phyloP scores from a whole-genome alignment of 2,113 vertebrate species.

The Edolisoma coerulescens region DNA sequence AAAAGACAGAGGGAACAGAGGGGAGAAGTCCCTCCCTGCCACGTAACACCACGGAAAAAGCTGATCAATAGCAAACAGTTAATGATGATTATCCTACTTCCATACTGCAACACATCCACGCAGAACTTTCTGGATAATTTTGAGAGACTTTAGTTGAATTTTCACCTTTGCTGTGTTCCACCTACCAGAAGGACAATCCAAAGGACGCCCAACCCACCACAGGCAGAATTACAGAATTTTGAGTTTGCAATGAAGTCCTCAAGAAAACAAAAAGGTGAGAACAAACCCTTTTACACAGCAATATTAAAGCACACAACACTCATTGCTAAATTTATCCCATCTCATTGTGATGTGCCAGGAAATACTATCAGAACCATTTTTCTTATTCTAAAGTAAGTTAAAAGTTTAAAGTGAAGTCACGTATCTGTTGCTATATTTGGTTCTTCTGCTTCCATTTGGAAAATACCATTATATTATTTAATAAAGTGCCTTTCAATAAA shows the following conservation, averaged over 20 bases:
- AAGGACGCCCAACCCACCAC: accelerated
- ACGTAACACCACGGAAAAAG: accelerated
- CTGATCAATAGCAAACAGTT: not conserved
- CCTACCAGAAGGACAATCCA: not conserved
- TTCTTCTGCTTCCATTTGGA: not conserved
- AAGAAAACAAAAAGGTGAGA: not conserved
- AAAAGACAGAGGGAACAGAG: not conserved
- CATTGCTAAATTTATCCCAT: not conserved
- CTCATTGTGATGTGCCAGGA: not conserved
- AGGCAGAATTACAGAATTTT: not conserved
- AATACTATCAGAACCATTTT: not conserved
- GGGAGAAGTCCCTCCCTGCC: not conserved
- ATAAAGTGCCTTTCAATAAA: not conserved
- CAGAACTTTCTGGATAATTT: not conserved
- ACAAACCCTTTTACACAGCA: not conserved
- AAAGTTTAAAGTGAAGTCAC: not conserved
- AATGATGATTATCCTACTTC: not conserved
- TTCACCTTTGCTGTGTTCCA: not conserved
- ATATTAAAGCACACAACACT: not conserved
- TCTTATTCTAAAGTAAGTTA: not conserved
- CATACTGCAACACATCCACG: not conserved
- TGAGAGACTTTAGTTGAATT: not conserved
- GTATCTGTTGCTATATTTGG: not conserved
- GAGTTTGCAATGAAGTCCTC: not conserved
- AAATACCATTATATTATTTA: not conserved